Evolutionary conservation across 2,888 invertebrate genomes (phyloP).

Genomic region (Auanema freiburgensis): DNA sequence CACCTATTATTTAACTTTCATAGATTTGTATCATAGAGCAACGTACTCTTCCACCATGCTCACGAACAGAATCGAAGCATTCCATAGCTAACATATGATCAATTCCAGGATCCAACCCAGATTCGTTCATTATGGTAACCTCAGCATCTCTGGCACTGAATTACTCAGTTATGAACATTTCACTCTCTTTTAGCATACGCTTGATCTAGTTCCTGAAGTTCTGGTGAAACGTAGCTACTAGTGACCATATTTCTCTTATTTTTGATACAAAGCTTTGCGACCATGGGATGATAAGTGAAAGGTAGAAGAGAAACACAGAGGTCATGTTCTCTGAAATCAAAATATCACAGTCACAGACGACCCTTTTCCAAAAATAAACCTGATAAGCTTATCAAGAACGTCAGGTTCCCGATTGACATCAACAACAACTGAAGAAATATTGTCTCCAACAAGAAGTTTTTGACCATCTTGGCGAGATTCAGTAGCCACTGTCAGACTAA

Average conservation of each 20-base stretch:
- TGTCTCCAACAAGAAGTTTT: conserved; percentile 75
- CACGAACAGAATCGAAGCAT: conserved; percentile 85
- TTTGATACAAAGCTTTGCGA: conserved; percentile 84
- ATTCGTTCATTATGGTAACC: conserved; percentile 90
- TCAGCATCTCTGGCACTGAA: conserved; percentile 82
- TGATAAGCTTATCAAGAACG: conserved; percentile 75
- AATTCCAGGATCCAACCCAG: conserved; percentile 97
- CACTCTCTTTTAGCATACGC: conserved; percentile 27
- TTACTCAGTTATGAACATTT: not conserved
- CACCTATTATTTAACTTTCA: conserved; percentile 68
- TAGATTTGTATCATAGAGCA: not conserved
- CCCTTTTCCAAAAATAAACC: conserved; percentile 59
- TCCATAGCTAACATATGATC: conserved; percentile 95
- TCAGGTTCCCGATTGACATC: conserved; percentile 79
- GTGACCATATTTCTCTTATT: conserved; percentile 89
- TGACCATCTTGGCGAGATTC: conserved; percentile 87
- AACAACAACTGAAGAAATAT: conserved; percentile 78
- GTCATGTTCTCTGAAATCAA: conserved; percentile 68
- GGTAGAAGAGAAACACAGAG: conserved; percentile 79
- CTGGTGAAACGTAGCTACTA: conserved; percentile 87
- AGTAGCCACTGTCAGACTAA: conserved; percentile 71
- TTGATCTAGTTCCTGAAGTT: conserved; percentile 72
- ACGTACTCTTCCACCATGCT: conserved; percentile 78
- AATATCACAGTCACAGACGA: conserved; percentile 65
- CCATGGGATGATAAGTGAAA: conserved; percentile 82